Evolutionary conservation across 2,113 vertebrate genomes (phyloP), one percentile per base, ranked within the genome.

Genomic region (Pycnonotus jocosus): DNA sequence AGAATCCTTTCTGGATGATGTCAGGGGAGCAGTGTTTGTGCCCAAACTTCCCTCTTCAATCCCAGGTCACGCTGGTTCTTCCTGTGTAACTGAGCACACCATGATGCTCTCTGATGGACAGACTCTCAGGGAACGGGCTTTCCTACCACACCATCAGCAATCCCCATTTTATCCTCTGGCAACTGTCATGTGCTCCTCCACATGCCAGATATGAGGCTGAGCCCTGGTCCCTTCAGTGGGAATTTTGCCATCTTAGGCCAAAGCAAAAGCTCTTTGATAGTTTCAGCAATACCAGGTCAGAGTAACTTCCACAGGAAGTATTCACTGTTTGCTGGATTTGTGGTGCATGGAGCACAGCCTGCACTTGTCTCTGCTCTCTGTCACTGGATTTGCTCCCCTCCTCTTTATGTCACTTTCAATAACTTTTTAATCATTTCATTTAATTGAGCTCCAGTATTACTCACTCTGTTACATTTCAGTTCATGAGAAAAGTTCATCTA

Each of bases 401-500:
- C 30, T 72, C 84, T 85, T 82, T 19, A 31, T 23, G 38, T 40
- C 3, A 0, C 40, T 90, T 90, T 73, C 82, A 65, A 11, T 16
- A 81, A 64, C 28, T 64, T 82, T 30, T 56, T 31, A 40, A 37
- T n/a, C 0, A 69, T 88, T 82, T 72, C 17, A 53, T 73, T 80
- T 86, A 77, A 45, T 42, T 2, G 2, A 72, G 54, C 45, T 79
- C n/a, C 27, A 53, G 28, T 69, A 37, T 74, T 92, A 69, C 35
- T 58, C 17, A 76, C 58, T 65, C 88, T 44, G 37, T 80, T 80
- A 65, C 66, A 65, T 73, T 88, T 56, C 71, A 80, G 58, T 92
- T 93, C 71, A 82, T 53, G 61, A 35, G 50, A 60, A 86, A 96
- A 90, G 91, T 92, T 91, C 72, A 89, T 60, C 81, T 92, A 62